phyloP scores from a whole-genome alignment of 2,113 vertebrate genomes.

The Tonatia bakeri region DNA sequence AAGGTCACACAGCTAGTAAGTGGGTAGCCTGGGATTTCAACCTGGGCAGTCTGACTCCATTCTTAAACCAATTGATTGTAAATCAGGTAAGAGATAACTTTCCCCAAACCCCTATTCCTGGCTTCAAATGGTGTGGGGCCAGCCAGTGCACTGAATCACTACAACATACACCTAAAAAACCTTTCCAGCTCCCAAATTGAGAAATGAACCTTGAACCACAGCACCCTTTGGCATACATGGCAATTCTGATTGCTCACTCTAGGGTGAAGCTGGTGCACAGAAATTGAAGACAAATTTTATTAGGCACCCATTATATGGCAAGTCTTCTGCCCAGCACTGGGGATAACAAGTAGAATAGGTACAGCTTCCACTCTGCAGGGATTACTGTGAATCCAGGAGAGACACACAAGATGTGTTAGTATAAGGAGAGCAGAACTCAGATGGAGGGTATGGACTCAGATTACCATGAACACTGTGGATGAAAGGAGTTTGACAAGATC shows the following conservation, averaged over 20 bases:
- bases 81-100: neutral
- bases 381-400: neutral
- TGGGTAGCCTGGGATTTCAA: neutral
- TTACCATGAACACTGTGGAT: accelerated
- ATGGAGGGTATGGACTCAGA: neutral
- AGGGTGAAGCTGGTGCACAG: neutral
- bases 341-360: neutral
- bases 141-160: neutral
- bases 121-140: neutral
- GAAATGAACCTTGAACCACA: neutral
- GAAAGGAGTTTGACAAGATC: neutral
- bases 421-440: neutral
- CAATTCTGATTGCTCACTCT: neutral
- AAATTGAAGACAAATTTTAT: neutral
- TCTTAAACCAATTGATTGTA: neutral
- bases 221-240: neutral
- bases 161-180: neutral
- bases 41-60: neutral
- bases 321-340: neutral
- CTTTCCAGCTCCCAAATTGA: neutral
- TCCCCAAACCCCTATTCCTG: neutral
- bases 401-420: neutral
- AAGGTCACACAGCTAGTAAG: neutral
- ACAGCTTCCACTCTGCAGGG: neutral
- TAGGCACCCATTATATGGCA: neutral